Evolutionary conservation across 2,888 invertebrate species (phyloP).

Genomic region (Leptura quadrifasciata): DNA sequence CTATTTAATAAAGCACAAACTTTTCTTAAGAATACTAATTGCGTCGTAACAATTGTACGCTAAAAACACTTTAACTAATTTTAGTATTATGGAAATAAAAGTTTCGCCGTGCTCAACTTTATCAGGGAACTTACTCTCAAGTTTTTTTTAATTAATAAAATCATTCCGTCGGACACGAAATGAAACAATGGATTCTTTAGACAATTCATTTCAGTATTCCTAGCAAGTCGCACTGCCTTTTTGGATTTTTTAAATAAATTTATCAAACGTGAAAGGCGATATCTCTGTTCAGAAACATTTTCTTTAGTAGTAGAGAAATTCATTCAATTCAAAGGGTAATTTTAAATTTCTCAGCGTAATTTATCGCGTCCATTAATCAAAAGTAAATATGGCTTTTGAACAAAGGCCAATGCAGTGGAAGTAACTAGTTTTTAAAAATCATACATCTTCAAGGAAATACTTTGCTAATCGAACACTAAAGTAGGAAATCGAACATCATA

Average conservation of each 20-base stretch:
- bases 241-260: slow-evolving; percentile 24
- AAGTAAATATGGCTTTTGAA: slow-evolving; percentile 5
- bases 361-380: slow-evolving; percentile 19
- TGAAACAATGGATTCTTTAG: slow-evolving; percentile 2
- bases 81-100: not conserved
- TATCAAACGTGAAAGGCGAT: not conserved
- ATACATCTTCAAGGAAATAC: not conserved
- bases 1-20: too few species aligned
- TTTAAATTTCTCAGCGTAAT: slow-evolving; percentile 6
- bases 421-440: not conserved
- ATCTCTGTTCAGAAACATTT: slow-evolving; percentile 22
- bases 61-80: not conserved
- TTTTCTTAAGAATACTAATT: not conserved
- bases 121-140: not conserved
- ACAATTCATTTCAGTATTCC: slow-evolving; percentile 16
- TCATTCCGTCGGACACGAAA: not conserved
- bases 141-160: slow-evolving; percentile 20
- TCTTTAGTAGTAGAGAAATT: slow-evolving; percentile 1
- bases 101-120: not conserved
- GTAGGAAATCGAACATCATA: not conserved
- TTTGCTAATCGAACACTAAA: not conserved
- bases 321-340: slow-evolving; percentile 25
- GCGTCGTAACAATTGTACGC: not conserved
- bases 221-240: not conserved
- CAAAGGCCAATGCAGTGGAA: slow-evolving; percentile 9